A percentile compares a stretch with the other conserved stretches of the same genome.
These are phyloP conservation scores for Chaenodraco wilsoni DNA, from an alignment of 2,797 vertebrate genomes.

Conservation along the genomic window DNA sequence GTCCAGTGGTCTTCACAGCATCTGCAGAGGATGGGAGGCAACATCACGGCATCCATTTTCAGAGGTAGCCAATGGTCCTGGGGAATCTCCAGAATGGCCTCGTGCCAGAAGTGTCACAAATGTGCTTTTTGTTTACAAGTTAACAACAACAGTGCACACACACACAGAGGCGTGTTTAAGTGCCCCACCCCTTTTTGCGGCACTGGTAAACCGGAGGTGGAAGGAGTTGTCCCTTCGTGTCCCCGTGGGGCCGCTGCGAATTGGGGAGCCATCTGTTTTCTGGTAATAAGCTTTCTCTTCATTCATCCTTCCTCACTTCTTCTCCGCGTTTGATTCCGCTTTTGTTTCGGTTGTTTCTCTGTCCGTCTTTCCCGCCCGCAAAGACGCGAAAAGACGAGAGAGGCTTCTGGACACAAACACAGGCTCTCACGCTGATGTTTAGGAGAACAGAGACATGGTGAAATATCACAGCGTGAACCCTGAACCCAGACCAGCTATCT, in stretches of 20 bases:
- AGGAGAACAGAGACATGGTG: slow-evolving; percentile 50
- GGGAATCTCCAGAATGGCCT: slow-evolving; percentile 63
- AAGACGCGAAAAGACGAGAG: slow-evolving; percentile 47
- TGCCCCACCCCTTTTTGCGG: slow-evolving; percentile 65
- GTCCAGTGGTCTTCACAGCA: slow-evolving; percentile 11
- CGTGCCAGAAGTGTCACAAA: slow-evolving; percentile 69
- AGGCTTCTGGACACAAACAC: slow-evolving; percentile 54
- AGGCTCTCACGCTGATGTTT: slow-evolving; percentile 30
- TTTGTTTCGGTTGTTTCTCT: slow-evolving; percentile 18
- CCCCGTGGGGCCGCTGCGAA: slow-evolving; percentile 78
- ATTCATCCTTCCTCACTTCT: slow-evolving; percentile 54
- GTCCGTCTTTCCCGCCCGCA: slow-evolving; percentile 6
- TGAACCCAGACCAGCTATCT: slow-evolving; percentile 74
- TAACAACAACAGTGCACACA: slow-evolving; percentile 73
- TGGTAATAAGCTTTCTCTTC: slow-evolving; percentile 84
- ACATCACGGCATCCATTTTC: slow-evolving; percentile 23
- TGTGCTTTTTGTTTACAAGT: slow-evolving; percentile 76
- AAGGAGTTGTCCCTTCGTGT: slow-evolving; percentile 75
- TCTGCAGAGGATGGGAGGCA: slow-evolving; percentile 1
- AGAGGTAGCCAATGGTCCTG: slow-evolving; percentile 44
- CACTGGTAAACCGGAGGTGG: slow-evolving; percentile 75
- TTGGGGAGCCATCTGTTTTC: slow-evolving; percentile 87
- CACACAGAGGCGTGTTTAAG: slow-evolving; percentile 74
- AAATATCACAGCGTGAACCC: slow-evolving; percentile 77
- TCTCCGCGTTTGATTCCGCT: slow-evolving; percentile 35